Base-by-base conservation (phyloP, 2,113 vertebrate genomes). In the Oryzias woworae region DNA sequence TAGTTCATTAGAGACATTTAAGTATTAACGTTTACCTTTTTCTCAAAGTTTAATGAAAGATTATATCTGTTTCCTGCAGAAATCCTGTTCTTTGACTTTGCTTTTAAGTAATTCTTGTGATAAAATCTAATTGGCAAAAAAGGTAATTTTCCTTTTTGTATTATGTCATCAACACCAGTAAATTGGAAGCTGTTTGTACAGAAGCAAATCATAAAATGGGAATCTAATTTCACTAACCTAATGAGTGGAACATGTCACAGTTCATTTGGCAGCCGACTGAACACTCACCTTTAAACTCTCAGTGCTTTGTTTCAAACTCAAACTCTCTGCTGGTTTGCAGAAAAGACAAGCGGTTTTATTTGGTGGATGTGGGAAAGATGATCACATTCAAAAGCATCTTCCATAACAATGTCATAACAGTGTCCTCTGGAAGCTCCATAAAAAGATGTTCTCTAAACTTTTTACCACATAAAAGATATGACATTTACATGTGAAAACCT, bases 161-260 rank as follows among this genome's bases (percentile, higher is more conserved):
- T 28, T 31, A 22, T 56, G 67, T 52, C 16, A 53, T 61, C 69
- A 22, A 46, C 18, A 53, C 44, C 47, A 15, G 24, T 57, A 36
- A 54, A 50, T 69, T 13, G 43, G 60, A 57, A 42, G 42, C 41
- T 69, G 53, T 78, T 50, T 58, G 66, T 54, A 75, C 78, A 76
- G 70, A 62, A 61, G 66, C 50, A 68, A 62, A 78, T 83, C 65
- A 77, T 76, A 62, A 75, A 85, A 75, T 45, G 52, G 75, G 51
- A 72, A 82, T 77, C 68, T 83, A 78, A 87, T 86, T 85, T 62
- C 61, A 75, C 53, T 70, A 58, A 56, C 59, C 76, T 64, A 55
- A 50, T 73, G 56, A 83, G 68, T 41, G 5, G 58, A 69, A 73
- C 62, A 78, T 85, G 82, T 84, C 75, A 87, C 74, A 84, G 61